Conservation (phyloP, 2,113 vertebrate species). For the Mobula birostris region DNA sequence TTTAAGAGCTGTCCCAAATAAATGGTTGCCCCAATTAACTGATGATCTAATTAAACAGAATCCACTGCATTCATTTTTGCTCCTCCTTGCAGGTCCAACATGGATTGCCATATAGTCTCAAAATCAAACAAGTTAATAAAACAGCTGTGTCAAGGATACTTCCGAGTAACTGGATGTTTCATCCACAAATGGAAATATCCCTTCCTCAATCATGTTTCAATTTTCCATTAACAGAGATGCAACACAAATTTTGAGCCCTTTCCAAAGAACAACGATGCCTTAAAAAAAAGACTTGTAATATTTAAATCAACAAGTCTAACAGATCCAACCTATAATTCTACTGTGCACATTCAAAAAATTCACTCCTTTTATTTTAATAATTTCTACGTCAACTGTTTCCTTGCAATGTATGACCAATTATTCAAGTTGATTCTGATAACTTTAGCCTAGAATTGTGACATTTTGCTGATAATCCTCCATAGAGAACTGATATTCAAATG, state of each 20-base stretch:
- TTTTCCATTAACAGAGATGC: not conserved
- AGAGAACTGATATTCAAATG: too few relatives aligned
- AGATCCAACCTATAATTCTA: not conserved
- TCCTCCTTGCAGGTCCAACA: too few relatives aligned
- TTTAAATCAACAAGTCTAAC: not conserved
- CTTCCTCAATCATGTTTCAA: not conserved
- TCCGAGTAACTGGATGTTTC: not conserved
- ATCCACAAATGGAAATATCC: not conserved
- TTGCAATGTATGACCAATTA: too few relatives aligned
- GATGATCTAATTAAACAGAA: too few relatives aligned
- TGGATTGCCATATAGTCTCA: not conserved
- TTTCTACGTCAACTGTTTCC: too few relatives aligned
- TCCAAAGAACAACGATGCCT: not conserved
- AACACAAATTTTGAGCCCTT: not conserved
- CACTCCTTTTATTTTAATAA: too few relatives aligned
- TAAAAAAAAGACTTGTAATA: not conserved
- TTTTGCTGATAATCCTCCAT: too few relatives aligned
- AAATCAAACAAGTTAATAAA: not conserved
- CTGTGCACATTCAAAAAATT: not conserved
- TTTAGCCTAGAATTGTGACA: too few relatives aligned
- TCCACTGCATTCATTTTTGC: too few relatives aligned
- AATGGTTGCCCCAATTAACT: too few relatives aligned
- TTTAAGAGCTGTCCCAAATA: too few relatives aligned
- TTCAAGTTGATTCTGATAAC: too few relatives aligned
- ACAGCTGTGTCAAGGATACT: not conserved